phyloP scores from a whole-genome alignment of 2,113 vertebrate genomes.

The Eptesicus fuscus region DNA sequence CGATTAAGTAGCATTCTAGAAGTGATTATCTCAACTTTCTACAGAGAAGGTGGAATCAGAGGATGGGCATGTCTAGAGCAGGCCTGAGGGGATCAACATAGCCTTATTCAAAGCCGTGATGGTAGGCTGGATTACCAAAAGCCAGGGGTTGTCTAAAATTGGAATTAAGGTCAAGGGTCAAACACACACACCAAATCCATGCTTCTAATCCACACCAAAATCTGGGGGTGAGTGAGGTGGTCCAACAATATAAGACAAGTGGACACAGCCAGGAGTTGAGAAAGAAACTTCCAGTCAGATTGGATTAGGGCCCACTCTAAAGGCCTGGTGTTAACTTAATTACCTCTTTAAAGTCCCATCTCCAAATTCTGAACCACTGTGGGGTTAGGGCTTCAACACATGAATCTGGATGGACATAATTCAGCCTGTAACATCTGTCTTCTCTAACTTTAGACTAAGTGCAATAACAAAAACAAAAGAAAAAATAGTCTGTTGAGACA shows the following conservation, averaged over 20 bases:
- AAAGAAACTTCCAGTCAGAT: background rate
- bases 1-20: background rate
- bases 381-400: background rate
- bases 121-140: background rate
- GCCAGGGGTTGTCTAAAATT: background rate
- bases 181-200: background rate
- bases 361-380: background rate
- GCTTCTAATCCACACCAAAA: background rate
- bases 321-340: background rate
- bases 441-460: constrained; percentile 23
- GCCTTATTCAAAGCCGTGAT: background rate
- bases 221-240: background rate
- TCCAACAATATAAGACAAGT: background rate
- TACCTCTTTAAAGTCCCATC: background rate
- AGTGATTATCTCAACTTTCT: background rate
- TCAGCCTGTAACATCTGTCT: background rate
- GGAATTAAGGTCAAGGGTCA: background rate
- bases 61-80: background rate
- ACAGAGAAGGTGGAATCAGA: background rate
- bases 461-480: background rate
- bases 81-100: background rate
- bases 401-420: background rate
- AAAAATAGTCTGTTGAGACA: background rate
- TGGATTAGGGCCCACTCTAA: background rate
- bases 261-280: background rate